These are phyloP conservation scores for Ophion slaviceki DNA, from an alignment of 2,888 invertebrate species.

Conservation along the genomic window DNA sequence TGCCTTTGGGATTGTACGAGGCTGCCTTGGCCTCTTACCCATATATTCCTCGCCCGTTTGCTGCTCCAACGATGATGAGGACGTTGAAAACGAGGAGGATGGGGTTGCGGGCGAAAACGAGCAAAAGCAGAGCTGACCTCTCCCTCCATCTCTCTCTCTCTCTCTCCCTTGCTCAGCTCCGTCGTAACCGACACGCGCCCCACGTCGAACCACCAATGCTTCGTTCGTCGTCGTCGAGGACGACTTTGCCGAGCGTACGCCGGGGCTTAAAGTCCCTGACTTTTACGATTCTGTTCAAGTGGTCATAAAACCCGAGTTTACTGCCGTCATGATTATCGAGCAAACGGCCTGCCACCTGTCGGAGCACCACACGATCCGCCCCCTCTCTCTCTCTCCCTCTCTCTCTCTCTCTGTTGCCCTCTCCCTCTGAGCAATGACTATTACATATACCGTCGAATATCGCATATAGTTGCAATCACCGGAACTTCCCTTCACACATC, in stretches of 20 bases:
- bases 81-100: conserved; percentile 46
- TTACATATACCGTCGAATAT: conserved; percentile 42
- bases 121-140: conserved; percentile 35
- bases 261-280: conserved; percentile 84
- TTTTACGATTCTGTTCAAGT: conserved; percentile 86
- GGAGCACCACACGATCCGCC: conserved; percentile 76
- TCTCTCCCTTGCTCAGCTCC: conserved; percentile 75
- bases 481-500: conserved; percentile 46
- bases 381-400: conserved; percentile 28
- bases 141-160: conserved; percentile 24
- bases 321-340: conserved; percentile 84
- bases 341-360: conserved; percentile 83
- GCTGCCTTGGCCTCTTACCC: conserved; percentile 62
- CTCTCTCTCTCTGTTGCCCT: conserved; percentile 1
- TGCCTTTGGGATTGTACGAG: background rate
- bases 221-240: conserved; percentile 37
- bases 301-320: conserved; percentile 86
- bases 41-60: background rate
- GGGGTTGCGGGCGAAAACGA: conserved; percentile 42
- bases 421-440: conserved; percentile 56
- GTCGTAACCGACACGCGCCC: conserved; percentile 83
- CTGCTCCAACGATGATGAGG: conserved; percentile 42
- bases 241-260: conserved; percentile 63
- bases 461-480: conserved; percentile 52
- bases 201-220: conserved; percentile 70